phyloP scores from a whole-genome alignment of 1,140 invertebrate species.

The Halyomorpha halys region DNA sequence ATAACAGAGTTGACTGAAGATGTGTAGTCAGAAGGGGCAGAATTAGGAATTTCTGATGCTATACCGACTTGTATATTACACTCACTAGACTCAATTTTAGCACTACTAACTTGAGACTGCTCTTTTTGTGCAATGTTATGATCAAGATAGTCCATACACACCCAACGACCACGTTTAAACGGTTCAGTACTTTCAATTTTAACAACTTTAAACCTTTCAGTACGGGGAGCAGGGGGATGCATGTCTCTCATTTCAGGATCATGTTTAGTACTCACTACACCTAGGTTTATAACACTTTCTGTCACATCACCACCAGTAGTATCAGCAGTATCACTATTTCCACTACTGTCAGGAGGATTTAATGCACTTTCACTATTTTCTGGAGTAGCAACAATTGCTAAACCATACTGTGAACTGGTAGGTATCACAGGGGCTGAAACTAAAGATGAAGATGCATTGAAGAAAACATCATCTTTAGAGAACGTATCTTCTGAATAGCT shows the following conservation, averaged over 20 bases:
- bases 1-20: neutral
- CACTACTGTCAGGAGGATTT: conserved; percentile 34
- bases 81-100: conserved; percentile 15
- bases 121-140: conserved; percentile 48
- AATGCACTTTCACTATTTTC: conserved; percentile 28
- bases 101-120: neutral
- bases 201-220: conserved; percentile 88
- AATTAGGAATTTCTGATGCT: neutral
- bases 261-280: conserved; percentile 40
- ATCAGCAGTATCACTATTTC: conserved; percentile 41
- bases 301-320: conserved; percentile 47
- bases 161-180: conserved; percentile 86
- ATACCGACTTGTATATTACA: neutral
- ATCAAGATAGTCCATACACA: conserved; percentile 91
- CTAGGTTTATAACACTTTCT: conserved; percentile 44
- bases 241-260: conserved; percentile 55
- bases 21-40: neutral
- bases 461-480: conserved; percentile 70
- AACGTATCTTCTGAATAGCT: conserved; percentile 75
- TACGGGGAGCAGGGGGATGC: conserved; percentile 55
- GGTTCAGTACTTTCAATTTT: conserved; percentile 93
- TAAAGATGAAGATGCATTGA: conserved; percentile 61
- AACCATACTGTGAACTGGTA: conserved; percentile 69
- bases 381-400: conserved; percentile 57
- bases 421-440: conserved; percentile 70